Evolutionary conservation across 1,140 invertebrate species (phyloP), one percentile per base, ranked within the genome.

Genomic region (Aphelinus atriplicis): DNA sequence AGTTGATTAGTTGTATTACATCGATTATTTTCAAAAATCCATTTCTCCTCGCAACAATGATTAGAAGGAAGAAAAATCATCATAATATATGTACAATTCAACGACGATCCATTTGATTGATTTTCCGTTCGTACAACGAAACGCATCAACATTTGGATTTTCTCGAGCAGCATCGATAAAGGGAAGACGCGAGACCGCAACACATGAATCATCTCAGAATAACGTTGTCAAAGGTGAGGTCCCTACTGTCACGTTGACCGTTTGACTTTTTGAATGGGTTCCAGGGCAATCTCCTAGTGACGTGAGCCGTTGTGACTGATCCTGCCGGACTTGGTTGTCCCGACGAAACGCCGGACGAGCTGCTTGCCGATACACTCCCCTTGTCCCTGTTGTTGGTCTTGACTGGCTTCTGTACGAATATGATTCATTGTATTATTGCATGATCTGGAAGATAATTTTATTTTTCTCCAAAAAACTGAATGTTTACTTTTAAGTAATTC

Each of bases 401-500:
- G 66, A 81, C 80, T 76, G 86, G 87, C 80, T 86, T 89, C 87
- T 87, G 73, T 43, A 81, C 82, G 26, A 26, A 26, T 26, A 26
- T 26, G 50, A 55, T 46, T 6, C 51, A 66, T 26, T 72, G 51
- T 47, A 51, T 64, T 48, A 56, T 48, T 57, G 10, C 50, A 57
- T 84, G 81, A 3, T 78, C 68, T 10, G 26, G 80, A 77, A 82
- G 84, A 64, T 6, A 81, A 81, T 75, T 71, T 56, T 42, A 61
- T 51, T 55, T 76, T 51, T 7, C 10, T 45, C 63, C 57, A 67
- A 65, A 76, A 48, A 60, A 50, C 58, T 42, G 56, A 77, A 26
- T 9, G 51, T 73, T 83, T 83, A 94, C 93, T 90, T 95, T 94
- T 7, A 93, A 85, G 80, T 92, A 93, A 82, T 93, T 94, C 75